Evolutionary conservation across 2,113 vertebrate species (phyloP).

Genomic region (Oncorhynchus masou): DNA sequence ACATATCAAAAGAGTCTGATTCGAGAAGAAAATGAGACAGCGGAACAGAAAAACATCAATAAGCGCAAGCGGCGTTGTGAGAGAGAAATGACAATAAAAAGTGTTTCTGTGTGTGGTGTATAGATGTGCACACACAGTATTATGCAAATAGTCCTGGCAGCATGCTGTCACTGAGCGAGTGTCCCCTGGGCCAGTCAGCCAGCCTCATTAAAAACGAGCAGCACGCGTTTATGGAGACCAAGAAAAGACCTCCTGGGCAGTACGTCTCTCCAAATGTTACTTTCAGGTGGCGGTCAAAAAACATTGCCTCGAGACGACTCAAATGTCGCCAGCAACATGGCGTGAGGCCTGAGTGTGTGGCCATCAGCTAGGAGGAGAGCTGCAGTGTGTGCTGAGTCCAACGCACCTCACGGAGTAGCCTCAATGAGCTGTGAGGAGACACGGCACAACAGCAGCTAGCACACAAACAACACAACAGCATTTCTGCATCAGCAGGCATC

Average conservation of each 20-base stretch:
- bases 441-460: too few relatives aligned
- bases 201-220: conserved; percentile 74
- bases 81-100: conserved; percentile 56
- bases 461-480: too few relatives aligned
- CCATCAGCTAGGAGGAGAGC: neutral
- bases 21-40: conserved; percentile 45
- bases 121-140: conserved; percentile 48
- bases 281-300: conserved; percentile 72
- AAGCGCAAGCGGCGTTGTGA: conserved; percentile 32
- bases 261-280: conserved; percentile 64
- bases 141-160: conserved; percentile 76
- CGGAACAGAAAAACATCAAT: conserved; percentile 49
- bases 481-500: too few relatives aligned
- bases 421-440: too few relatives aligned
- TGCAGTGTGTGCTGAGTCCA: neutral
- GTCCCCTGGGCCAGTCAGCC: conserved; percentile 71
- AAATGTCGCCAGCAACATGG: conserved; percentile 64
- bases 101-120: conserved; percentile 58
- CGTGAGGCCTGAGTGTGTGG: conserved; percentile 11
- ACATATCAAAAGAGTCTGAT: conserved; percentile 44
- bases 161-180: conserved; percentile 68
- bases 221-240: conserved; percentile 30
- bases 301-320: conserved; percentile 68
- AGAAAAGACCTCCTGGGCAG: conserved; percentile 66
- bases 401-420: too few relatives aligned